Conservation (phyloP, 2,888 invertebrate species). For the Cantharis lateralis region DNA sequence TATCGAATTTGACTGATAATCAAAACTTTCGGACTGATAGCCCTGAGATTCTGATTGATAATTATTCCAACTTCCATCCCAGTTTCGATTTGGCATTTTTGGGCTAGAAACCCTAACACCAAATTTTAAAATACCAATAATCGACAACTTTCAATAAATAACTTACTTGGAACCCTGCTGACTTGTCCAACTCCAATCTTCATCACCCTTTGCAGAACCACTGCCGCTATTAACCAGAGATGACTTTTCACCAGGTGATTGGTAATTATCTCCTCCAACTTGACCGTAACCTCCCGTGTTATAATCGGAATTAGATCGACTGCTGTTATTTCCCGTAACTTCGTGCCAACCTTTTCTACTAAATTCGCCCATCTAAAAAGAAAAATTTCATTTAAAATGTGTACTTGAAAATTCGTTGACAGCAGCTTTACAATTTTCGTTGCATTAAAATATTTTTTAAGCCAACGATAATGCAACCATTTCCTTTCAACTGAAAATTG, state of each 20-base stretch:
- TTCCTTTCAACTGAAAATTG: background rate
- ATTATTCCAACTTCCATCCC: conserved; percentile 40
- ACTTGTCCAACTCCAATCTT: conserved; percentile 54
- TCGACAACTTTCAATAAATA: background rate
- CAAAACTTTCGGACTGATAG: conserved; percentile 48
- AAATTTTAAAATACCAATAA: background rate
- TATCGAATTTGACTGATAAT: conserved; percentile 49
- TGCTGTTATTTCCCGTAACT: conserved; percentile 45
- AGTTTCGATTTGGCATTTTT: conserved; percentile 44
- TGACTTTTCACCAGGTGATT: conserved; percentile 56
- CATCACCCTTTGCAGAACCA: conserved; percentile 45
- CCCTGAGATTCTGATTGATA: conserved; percentile 50
- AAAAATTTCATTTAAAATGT: background rate
- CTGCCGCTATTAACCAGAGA: conserved; percentile 54
- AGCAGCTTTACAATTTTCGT: background rate
- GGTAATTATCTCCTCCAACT: conserved; percentile 54
- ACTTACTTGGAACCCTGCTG: conserved; percentile 55
- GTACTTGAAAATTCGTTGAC: background rate
- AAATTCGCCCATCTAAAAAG: conserved; percentile 66
- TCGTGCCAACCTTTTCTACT: conserved; percentile 68
- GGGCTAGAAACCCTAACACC: conserved; percentile 52
- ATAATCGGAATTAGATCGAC: conserved; percentile 37
- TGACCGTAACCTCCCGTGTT: conserved; percentile 51
- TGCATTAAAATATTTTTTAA: background rate
- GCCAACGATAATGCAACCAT: background rate